Conservation (phyloP, 1,140 invertebrate species). For the Brachionus asplanchnoidis region DNA sequence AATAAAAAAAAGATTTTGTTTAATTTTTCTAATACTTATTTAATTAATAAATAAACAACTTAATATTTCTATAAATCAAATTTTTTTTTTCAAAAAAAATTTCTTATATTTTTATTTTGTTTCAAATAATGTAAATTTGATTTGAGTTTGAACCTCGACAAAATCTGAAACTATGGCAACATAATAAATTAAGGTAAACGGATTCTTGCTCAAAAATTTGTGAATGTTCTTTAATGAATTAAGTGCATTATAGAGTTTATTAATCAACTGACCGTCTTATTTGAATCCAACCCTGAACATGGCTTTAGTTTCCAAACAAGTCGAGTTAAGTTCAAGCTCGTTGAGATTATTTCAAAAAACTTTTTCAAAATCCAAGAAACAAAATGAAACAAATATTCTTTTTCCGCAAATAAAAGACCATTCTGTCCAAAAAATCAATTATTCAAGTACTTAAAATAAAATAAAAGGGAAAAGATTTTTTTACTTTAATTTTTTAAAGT, state of each 20-base stretch:
- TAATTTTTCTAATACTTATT: neutral
- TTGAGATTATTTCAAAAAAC: neutral
- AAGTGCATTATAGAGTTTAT: neutral
- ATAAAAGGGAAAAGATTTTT: neutral
- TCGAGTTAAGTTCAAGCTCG: neutral
- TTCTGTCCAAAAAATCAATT: constrained; percentile 1
- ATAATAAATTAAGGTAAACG: constrained; percentile 4
- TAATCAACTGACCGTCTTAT: neutral
- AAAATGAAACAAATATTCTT: neutral
- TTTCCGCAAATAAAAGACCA: neutral
- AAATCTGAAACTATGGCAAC: constrained; percentile 19
- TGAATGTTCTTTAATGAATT: neutral
- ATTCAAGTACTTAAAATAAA: neutral
- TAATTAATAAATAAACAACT: neutral
- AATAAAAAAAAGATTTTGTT: neutral
- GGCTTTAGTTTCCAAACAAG: neutral
- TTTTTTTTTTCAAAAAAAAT: neutral
- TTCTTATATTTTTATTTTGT: neutral
- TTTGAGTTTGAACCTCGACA: neutral
- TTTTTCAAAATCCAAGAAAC: neutral
- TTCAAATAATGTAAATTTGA: neutral
- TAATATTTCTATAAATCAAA: too few species aligned
- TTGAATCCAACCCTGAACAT: neutral
- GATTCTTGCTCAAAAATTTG: neutral
- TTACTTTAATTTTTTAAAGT: neutral